Base-by-base conservation (phyloP, 2,888 invertebrate genomes). In the Hydraecia micacea region DNA sequence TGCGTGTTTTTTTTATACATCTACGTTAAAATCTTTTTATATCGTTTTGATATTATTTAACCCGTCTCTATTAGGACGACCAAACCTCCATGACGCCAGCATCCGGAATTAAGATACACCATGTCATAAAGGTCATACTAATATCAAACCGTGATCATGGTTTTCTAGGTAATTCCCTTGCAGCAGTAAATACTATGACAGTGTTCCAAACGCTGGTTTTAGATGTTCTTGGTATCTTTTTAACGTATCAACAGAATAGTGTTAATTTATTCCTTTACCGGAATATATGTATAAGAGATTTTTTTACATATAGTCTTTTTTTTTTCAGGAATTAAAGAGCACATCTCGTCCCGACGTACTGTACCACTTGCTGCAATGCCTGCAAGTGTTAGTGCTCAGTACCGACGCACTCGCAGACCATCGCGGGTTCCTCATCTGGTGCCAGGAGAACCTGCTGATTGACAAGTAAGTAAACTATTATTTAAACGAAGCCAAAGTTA, bases 401-500 rank as follows among this genome's bases (percentile, higher is more conserved):
- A 99, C 99, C 0, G 99, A 99, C 93, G 99, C 99, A 0, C 97
- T 99, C 0, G 98, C 98, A 80, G 99, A 99, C 90, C 98, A 99
- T 92, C 97, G 98, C 88, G 98, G 99, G 75, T 98, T 99, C 95
- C 98, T 99, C 80, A 99, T 99, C 89, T 99, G 99, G 99, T 99
- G 99, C 87, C 99, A 99, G 94, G 99, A 99, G 95, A 99, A 99
- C 94, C 96, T 99, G 60, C 97, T 99, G 6, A 99, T 99, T 83
- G 99, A 99, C 93, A 99, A 98, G 80, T 80, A 18, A 28, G 15
- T 62, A 2, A n/a, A 21, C 9, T 55, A 32, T 52, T 52, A 0
- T 8, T 18, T 52, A n/a, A 8, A 28, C 0, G 0, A 63, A 52
- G 28, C 0, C 8, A 32, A 32, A 13, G 15, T 9, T 9, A 5